Conservation (phyloP, 2,113 vertebrate genomes). For the Poecile atricapillus region DNA sequence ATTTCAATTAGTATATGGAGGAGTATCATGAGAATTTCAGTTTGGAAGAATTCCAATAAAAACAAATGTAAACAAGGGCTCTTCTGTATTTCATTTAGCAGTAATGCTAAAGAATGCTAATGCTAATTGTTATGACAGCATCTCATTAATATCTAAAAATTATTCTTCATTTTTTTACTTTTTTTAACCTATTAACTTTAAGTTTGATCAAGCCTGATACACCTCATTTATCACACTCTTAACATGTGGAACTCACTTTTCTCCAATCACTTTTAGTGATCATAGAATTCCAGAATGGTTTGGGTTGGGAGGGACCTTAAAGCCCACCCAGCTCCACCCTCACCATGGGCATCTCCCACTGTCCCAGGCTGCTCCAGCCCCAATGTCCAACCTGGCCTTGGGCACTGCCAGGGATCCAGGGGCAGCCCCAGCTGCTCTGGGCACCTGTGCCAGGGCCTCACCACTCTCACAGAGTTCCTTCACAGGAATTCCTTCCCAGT, state of each 20-base stretch:
- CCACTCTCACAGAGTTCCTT: background rate
- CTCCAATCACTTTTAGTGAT: rapidly evolving
- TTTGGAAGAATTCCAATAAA: background rate
- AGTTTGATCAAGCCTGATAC: background rate
- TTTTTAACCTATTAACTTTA: background rate
- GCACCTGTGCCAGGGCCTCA: background rate
- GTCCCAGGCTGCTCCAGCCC: background rate
- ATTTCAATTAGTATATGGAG: background rate
- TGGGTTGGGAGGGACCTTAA: rapidly evolving
- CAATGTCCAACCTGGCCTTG: rapidly evolving
- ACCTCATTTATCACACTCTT: background rate
- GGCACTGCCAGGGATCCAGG: background rate
- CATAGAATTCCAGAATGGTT: background rate
- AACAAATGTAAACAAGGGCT: background rate
- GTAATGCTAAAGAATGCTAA: background rate
- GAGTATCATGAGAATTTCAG: background rate
- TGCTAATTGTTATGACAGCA: background rate
- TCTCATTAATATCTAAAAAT: background rate
- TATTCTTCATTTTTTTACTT: background rate
- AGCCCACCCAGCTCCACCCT: background rate
- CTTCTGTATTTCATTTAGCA: background rate
- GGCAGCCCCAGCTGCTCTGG: background rate
- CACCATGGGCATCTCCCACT: background rate
- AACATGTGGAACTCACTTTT: background rate
- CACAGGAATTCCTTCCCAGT: rapidly evolving